A percentile compares a stretch with the other conserved stretches of the same genome.
phyloP scores from a whole-genome alignment of 2,113 vertebrate genomes.

The Phalacrocorax pelagicus region DNA sequence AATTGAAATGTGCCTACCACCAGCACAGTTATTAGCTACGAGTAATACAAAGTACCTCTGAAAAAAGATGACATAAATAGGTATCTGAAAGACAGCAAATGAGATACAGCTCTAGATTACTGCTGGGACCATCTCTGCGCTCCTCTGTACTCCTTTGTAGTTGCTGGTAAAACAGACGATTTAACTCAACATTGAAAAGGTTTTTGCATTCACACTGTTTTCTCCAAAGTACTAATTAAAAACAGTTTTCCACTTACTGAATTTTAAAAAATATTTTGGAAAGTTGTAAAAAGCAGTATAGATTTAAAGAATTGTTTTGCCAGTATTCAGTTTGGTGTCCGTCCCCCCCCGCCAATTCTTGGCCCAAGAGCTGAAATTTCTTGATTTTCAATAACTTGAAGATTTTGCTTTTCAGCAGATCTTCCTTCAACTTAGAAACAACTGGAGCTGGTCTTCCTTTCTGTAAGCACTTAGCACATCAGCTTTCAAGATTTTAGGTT shows the following conservation, averaged over 20 bases:
- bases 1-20: conserved; percentile 13
- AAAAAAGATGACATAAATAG: not conserved
- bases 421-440: not conserved
- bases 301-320: not conserved
- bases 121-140: not conserved
- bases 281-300: not conserved
- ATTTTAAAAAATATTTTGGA: not conserved
- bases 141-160: not conserved
- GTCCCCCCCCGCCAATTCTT: rapidly evolving
- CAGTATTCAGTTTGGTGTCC: not conserved
- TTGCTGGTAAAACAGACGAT: not conserved
- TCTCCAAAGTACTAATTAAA: not conserved
- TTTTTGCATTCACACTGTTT: not conserved
- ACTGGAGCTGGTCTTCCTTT: not conserved
- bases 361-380: not conserved
- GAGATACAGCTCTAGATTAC: not conserved
- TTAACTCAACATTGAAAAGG: not conserved
- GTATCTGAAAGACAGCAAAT: not conserved
- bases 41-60: not conserved
- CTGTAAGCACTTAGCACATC: not conserved
- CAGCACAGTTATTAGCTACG: not conserved
- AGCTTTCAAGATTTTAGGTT: not conserved
- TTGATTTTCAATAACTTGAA: not conserved
- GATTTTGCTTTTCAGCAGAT: not conserved
- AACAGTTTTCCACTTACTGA: not conserved